Evolutionary conservation across 2,113 vertebrate genomes (phyloP).

Genomic region (Anser cygnoides): DNA sequence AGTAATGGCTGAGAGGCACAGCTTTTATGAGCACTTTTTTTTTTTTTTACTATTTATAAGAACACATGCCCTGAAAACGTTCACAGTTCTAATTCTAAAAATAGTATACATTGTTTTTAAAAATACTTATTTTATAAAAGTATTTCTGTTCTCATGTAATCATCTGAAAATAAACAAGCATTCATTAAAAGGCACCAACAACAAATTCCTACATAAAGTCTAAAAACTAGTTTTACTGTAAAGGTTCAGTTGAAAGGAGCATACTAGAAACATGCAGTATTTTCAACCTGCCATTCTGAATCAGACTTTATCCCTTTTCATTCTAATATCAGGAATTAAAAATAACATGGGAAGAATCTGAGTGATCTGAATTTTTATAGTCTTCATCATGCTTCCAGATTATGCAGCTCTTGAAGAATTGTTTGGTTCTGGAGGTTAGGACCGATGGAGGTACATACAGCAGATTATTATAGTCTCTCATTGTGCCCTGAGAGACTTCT

Average conservation of each 20-base stretch:
- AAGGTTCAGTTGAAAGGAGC: background rate
- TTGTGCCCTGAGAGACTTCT: background rate
- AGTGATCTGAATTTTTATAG: background rate
- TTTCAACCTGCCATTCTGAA: background rate
- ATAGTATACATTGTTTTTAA: background rate
- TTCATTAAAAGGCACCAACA: background rate
- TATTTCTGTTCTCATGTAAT: background rate
- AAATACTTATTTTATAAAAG: background rate
- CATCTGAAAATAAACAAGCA: background rate
- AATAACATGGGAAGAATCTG: background rate
- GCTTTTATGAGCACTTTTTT: background rate
- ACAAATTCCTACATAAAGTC: background rate
- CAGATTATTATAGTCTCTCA: background rate
- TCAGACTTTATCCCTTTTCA: background rate
- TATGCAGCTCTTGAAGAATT: background rate
- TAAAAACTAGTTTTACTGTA: background rate
- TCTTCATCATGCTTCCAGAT: background rate
- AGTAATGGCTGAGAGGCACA: background rate
- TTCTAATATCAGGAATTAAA: background rate
- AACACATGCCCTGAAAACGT: background rate
- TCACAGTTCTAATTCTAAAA: background rate
- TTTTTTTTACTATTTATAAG: background rate
- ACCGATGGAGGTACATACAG: background rate
- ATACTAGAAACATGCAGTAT: background rate
- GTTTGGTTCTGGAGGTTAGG: background rate